phyloP scores from a whole-genome alignment of 2,113 vertebrate species.

The Pogona vitticeps region DNA sequence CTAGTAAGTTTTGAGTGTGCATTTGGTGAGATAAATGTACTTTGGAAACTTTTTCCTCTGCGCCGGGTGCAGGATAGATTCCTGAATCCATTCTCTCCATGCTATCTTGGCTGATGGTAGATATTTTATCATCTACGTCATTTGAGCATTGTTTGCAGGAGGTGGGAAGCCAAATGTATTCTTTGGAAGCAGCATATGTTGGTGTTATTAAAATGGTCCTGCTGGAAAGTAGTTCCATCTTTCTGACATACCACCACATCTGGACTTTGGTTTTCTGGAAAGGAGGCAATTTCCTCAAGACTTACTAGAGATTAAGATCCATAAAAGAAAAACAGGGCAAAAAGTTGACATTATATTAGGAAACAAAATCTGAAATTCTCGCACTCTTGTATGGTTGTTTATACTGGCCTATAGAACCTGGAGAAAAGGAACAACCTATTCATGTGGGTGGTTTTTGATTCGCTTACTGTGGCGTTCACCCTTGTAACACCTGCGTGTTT shows the following conservation, averaged over 20 bases:
- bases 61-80: not conserved
- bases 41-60: not conserved
- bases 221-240: conserved; percentile 15
- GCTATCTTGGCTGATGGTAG: not conserved
- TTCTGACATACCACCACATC: conserved; percentile 11
- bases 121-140: not conserved
- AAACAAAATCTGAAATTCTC: conserved; percentile 7
- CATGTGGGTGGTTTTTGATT: not conserved
- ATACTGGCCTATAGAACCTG: not conserved
- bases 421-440: not conserved
- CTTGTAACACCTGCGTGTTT: too few species aligned
- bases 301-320: conserved; percentile 17
- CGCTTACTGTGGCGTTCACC: too few species aligned
- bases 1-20: not conserved
- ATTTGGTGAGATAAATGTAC: not conserved
- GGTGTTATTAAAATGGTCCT: conserved; percentile 6
- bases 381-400: not conserved
- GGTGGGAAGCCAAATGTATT: not conserved
- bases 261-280: conserved; percentile 13
- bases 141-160: not conserved
- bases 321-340: conserved; percentile 2
- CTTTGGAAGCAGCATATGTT: conserved; percentile 20
- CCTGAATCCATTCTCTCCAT: not conserved
- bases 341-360: conserved; percentile 4
- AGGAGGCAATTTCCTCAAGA: conserved; percentile 19